Percentiles rank a stretch among this genome's conserved stretches.
phyloP scores from a whole-genome alignment of 2,888 invertebrate genomes.

The Biston betularia region DNA sequence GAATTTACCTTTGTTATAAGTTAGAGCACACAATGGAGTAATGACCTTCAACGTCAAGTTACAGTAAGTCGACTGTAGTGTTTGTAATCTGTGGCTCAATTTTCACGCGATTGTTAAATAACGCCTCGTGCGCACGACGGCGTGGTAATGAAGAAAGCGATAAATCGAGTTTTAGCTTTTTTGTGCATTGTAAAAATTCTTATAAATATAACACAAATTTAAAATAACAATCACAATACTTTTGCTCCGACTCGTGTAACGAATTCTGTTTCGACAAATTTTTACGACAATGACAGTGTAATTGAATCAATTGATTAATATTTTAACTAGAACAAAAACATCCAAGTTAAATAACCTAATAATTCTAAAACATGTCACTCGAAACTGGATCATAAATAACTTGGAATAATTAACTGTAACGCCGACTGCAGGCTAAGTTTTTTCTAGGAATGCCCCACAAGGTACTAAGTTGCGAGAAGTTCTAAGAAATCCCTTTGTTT shows the following conservation, averaged over 20 bases:
- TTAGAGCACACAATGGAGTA: conserved; percentile 49
- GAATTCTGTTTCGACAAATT: neutral
- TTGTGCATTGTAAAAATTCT: neutral
- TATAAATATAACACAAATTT: too few relatives aligned
- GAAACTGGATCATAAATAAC: conserved; percentile 10
- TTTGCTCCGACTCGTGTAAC: too few relatives aligned
- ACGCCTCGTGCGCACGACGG: conserved; percentile 20
- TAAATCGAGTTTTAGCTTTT: conserved; percentile 1
- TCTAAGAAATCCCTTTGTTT: conserved; percentile 31
- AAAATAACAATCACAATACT: too few relatives aligned
- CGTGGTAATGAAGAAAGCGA: conserved; percentile 27
- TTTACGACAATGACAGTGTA: neutral
- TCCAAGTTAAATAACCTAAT: neutral
- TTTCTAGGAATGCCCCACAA: conserved; percentile 19
- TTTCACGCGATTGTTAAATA: conserved; percentile 28
- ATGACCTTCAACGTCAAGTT: conserved; percentile 45
- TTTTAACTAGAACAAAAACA: too few relatives aligned
- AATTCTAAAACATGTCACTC: conserved; percentile 18
- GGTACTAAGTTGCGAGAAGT: conserved; percentile 3
- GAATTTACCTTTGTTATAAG: conserved; percentile 38
- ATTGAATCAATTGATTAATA: too few relatives aligned
- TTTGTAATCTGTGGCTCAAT: conserved; percentile 20
- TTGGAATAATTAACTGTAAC: conserved; percentile 8
- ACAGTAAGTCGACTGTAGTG: conserved; percentile 8
- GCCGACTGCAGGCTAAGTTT: conserved; percentile 16